These are phyloP conservation scores for Enteromius thamalakanensis DNA, from an alignment of 2,797 vertebrate genomes.

Conservation along the genomic window DNA sequence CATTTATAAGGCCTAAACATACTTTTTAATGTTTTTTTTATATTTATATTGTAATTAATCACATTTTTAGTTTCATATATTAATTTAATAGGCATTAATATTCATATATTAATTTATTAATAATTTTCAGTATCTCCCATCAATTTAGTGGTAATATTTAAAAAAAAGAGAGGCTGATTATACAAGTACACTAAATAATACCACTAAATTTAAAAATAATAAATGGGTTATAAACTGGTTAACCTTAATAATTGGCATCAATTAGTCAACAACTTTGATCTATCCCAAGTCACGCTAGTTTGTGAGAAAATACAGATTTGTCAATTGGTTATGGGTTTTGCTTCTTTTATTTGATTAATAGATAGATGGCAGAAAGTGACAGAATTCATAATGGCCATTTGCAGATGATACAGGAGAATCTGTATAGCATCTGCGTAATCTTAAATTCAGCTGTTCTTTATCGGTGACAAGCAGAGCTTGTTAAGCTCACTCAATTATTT, in stretches of 20 bases:
- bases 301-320: neutral
- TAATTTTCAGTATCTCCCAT: neutral
- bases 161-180: neutral
- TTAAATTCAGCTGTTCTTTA: neutral
- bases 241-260: neutral
- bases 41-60: neutral
- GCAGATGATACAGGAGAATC: neutral
- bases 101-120: neutral
- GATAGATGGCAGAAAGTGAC: neutral
- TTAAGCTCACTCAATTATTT: neutral
- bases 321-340: neutral
- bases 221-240: too few relatives aligned
- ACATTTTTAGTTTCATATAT: neutral
- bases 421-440: neutral
- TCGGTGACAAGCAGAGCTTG: constrained; percentile 4
- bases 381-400: neutral
- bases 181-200: too few relatives aligned
- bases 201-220: too few relatives aligned
- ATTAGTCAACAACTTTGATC: neutral
- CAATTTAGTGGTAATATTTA: neutral
- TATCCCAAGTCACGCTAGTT: neutral
- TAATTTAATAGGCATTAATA: neutral
- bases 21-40: neutral
- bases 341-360: neutral
- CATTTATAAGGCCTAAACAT: neutral